Evolutionary conservation across 2,797 vertebrate genomes (phyloP), one percentile per base, ranked within the genome.

Genomic region (Lagodon rhomboides): DNA sequence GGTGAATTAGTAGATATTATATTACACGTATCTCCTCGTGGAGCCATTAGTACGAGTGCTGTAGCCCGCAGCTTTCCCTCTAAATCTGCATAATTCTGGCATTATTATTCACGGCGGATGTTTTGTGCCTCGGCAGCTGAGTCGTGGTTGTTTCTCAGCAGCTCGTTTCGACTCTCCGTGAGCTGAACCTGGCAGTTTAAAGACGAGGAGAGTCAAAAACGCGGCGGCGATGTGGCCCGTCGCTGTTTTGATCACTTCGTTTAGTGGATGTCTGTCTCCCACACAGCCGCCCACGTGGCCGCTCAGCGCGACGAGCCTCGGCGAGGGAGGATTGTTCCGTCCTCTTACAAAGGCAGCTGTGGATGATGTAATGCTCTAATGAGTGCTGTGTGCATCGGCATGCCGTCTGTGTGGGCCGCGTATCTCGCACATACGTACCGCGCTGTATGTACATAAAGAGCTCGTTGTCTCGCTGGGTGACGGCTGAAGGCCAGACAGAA

Each of bases 1-100:
- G 41, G 59, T 76, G 77, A 60, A 87, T 85, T 85, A 76, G 72
- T 66, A 51, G 54, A 64, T 78, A 73, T 75, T 91, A 80, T 53
- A 87, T 85, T n/a, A 73, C 71, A 62, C 68, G 68, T 63, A 59
- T 73, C 60, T 88, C 83, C 68, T 73, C 54, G 65, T 56, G 73
- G 68, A 83, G 47, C 46, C 66, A 51, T 89, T 70, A 49, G 62
- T 53, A 3, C 20, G 60, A 84, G 23, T 50, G 53, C 61, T 83
- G 62, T 44, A 63, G 81, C 68, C 74, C 47, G 79, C 82, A 81
- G 83, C 77, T 1, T 51, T 70, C 51, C 68, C 38, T 73, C 22
- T 38, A 43, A 77, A 85, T 85, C 79, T 84, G 73, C 76, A 82
- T 86, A 72, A 79, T 64, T 82, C 51, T 41, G 49, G 1, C 27